A percentile compares a stretch with the other conserved stretches of the same genome.
Evolutionary conservation across 2,113 vertebrate species (phyloP).

Genomic region (Dendrocopos noguchii): DNA sequence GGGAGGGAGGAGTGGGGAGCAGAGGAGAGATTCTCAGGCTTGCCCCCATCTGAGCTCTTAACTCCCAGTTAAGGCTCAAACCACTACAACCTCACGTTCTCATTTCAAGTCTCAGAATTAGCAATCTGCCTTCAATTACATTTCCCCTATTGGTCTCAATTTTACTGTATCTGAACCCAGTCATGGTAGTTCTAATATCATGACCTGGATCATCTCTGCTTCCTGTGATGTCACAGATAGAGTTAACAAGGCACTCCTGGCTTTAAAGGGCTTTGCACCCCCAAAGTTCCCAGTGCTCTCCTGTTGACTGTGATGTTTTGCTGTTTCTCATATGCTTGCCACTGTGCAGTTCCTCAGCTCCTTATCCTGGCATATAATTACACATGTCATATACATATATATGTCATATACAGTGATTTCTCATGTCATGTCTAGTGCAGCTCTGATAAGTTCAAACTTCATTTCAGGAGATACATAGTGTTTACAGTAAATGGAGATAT

Average conservation of each 20-base stretch:
- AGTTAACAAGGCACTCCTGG: background rate
- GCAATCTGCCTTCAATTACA: accelerated
- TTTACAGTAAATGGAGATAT: background rate
- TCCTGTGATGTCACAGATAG: background rate
- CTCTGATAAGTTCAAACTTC: background rate
- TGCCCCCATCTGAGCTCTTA: too few species aligned
- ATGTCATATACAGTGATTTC: background rate
- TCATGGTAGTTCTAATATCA: background rate
- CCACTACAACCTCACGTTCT: too few species aligned
- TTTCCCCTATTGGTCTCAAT: background rate
- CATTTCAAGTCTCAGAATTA: background rate
- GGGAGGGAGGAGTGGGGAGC: too few species aligned
- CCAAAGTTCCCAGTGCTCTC: background rate
- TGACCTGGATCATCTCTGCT: background rate
- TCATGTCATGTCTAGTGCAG: background rate
- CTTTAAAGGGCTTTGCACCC: background rate
- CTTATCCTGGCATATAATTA: background rate
- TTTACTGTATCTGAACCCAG: background rate
- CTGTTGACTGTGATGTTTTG: background rate
- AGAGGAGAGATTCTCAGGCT: too few species aligned
- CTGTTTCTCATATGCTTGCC: background rate
- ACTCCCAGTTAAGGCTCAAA: too few species aligned
- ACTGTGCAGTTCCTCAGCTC: background rate
- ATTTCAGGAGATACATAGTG: background rate
- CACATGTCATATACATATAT: background rate